phyloP scores from a whole-genome alignment of 2,888 invertebrate genomes.

The Acanthopleura granulata region DNA sequence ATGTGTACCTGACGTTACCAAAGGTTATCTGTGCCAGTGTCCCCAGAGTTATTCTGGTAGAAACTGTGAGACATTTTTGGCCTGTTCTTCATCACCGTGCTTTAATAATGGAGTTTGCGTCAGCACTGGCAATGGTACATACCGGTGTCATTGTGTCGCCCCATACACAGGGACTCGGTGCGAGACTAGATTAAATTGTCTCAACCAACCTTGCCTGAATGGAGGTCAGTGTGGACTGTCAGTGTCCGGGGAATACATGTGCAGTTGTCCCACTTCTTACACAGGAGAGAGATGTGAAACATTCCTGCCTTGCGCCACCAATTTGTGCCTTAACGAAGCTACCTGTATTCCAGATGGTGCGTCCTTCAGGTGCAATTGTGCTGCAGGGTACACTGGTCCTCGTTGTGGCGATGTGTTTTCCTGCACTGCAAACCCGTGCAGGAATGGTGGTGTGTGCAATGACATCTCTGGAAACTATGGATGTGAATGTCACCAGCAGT shows the following conservation, averaged over 20 bases:
- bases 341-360: conserved; percentile 24
- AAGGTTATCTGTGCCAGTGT: conserved; percentile 22
- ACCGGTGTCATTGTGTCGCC: not conserved
- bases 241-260: conserved; percentile 3
- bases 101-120: conserved; percentile 26
- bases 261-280: conserved; percentile 9
- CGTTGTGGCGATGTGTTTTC: conserved; percentile 37
- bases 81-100: conserved; percentile 24
- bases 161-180: conserved; percentile 32
- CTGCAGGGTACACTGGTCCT: conserved; percentile 34
- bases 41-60: conserved; percentile 20
- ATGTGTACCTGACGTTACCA: conserved; percentile 26
- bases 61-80: conserved; percentile 20
- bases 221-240: conserved; percentile 35
- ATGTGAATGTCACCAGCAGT: conserved; percentile 29
- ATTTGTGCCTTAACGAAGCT: conserved; percentile 24
- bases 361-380: conserved; percentile 32
- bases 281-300: conserved; percentile 28
- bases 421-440: conserved; percentile 44
- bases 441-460: conserved; percentile 40
- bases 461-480: conserved; percentile 25
- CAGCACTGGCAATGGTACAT: conserved; percentile 15
- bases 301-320: not conserved
- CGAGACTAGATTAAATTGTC: conserved; percentile 45
- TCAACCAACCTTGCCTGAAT: conserved; percentile 40